These are phyloP conservation scores for Metaphire vulgaris DNA, from an alignment of 1,140 invertebrate genomes.

Conservation along the genomic window DNA sequence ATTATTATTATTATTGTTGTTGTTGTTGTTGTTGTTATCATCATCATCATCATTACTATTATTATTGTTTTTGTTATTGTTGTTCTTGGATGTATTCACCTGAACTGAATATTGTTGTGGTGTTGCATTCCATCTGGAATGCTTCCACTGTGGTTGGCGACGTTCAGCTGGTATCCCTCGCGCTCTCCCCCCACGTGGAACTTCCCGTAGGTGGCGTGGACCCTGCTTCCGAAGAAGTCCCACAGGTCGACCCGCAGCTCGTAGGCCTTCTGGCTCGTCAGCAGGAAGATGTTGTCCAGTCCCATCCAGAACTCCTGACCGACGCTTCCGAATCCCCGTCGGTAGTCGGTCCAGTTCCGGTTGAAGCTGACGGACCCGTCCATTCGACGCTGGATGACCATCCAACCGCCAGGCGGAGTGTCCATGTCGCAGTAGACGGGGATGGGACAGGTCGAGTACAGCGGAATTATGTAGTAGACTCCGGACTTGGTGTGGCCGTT, in stretches of 20 bases:
- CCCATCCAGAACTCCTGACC: constrained; percentile 11
- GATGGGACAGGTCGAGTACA: constrained; percentile 62
- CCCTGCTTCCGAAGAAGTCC: constrained; percentile 57
- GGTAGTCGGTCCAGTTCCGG: constrained; percentile 25
- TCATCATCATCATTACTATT: too few relatives aligned
- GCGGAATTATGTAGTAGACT: constrained; percentile 67
- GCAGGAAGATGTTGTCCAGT: constrained; percentile 56
- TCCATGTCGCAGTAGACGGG: constrained; percentile 73
- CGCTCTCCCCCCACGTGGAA: constrained; percentile 64
- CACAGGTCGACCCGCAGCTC: constrained; percentile 63
- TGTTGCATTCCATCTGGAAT: constrained; percentile 60
- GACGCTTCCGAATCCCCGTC: constrained; percentile 13
- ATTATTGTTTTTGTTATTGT: too few relatives aligned
- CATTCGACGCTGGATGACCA: constrained; percentile 42
- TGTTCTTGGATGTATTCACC: too few relatives aligned
- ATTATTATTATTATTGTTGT: too few relatives aligned
- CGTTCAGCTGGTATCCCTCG: constrained; percentile 62
- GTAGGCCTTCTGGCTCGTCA: constrained; percentile 54
- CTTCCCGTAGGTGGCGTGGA: constrained; percentile 60
- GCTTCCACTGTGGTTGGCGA: constrained; percentile 58
- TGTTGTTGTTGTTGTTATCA: too few relatives aligned
- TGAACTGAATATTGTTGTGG: constrained; percentile 59
- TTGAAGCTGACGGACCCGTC: constrained; percentile 14
- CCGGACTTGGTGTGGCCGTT: constrained; percentile 49
- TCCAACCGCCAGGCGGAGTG: constrained; percentile 77